Evolutionary conservation across 2,113 vertebrate genomes (phyloP).

Genomic region (Myotis davidii): DNA sequence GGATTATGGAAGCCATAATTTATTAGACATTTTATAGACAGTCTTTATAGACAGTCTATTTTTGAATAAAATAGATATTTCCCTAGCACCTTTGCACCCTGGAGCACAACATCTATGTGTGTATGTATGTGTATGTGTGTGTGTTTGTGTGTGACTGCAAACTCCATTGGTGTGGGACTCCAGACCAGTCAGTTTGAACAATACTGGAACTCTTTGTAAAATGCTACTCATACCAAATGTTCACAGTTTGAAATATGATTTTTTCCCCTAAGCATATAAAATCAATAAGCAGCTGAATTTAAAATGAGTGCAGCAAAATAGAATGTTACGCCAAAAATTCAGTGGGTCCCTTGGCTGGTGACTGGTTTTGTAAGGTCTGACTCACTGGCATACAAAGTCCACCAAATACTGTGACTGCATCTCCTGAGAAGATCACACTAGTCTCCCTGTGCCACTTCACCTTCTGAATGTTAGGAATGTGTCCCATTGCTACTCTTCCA

Average conservation of each 20-base stretch:
- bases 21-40: neutral
- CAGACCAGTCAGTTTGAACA: neutral
- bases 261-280: neutral
- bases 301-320: neutral
- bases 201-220: neutral
- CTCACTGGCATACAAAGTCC: neutral
- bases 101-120: neutral
- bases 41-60: neutral
- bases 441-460: neutral
- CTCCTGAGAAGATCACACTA: neutral
- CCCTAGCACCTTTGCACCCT: neutral
- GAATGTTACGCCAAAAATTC: neutral
- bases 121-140: too few relatives aligned
- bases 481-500: neutral
- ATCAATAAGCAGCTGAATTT: neutral
- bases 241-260: neutral
- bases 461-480: neutral
- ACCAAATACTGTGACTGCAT: too few relatives aligned
- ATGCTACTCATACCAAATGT: neutral
- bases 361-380: neutral
- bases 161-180: neutral
- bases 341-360: neutral
- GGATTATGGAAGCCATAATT: conserved; percentile 16
- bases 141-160: too few relatives aligned
- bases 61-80: neutral